phyloP scores from a whole-genome alignment of 2,113 vertebrate genomes.

The Enhydra lutris region DNA sequence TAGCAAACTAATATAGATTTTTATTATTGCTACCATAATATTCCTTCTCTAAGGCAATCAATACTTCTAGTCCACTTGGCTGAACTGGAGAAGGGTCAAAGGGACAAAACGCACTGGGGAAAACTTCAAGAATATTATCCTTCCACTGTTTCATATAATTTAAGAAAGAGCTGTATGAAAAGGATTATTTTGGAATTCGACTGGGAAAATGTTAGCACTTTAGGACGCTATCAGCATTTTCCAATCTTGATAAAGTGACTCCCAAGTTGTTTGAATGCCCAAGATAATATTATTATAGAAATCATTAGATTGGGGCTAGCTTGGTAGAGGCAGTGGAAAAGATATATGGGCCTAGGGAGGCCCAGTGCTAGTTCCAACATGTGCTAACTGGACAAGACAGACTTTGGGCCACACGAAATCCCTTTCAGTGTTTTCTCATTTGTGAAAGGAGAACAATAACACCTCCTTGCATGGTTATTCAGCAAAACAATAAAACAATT shows the following conservation, averaged over 20 bases:
- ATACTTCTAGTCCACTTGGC: background rate
- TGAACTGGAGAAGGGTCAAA: background rate
- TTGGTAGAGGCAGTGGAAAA: background rate
- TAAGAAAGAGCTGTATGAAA: background rate
- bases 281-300: conserved; percentile 26
- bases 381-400: background rate
- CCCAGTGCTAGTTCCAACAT: background rate
- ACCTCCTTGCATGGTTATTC: background rate
- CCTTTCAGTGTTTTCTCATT: background rate
- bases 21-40: background rate
- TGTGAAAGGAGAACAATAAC: conserved; percentile 13
- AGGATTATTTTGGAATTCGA: background rate
- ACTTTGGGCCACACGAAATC: background rate
- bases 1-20: conserved; percentile 12
- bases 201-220: background rate
- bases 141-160: background rate
- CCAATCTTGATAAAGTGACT: background rate
- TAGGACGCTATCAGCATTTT: background rate
- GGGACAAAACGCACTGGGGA: background rate
- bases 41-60: background rate
- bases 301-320: background rate
- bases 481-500: conserved; percentile 3
- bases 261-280: background rate
- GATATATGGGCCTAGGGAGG: background rate
- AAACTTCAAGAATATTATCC: background rate